These are phyloP conservation scores for Palythoa caribaeorum DNA, from an alignment of 92 coral and sea anemone species.

Conservation along the genomic window DNA sequence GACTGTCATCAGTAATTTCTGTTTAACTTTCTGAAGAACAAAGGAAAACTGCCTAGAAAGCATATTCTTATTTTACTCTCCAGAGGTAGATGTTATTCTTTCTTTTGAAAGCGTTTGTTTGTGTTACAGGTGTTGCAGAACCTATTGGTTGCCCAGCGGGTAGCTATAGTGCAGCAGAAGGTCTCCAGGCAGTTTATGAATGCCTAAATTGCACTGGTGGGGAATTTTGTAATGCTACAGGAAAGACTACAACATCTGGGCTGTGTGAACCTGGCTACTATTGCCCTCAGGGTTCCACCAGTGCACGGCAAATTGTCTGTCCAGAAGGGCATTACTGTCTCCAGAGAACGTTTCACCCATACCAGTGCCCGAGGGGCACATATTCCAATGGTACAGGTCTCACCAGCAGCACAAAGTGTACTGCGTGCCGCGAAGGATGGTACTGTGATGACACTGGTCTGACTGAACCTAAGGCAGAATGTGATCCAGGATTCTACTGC, in stretches of 20 bases:
- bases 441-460: conserved; percentile 91
- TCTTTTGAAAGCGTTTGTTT: background rate
- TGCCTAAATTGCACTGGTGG: conserved; percentile 97
- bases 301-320: conserved; percentile 72
- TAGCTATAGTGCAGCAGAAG: conserved; percentile 72
- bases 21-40: too few species aligned
- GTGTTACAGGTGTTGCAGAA: conserved; percentile 77
- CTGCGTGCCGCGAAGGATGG: conserved; percentile 81
- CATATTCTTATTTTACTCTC: background rate
- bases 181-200: conserved; percentile 73
- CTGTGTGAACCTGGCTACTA: conserved; percentile 87
- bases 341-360: conserved; percentile 80
- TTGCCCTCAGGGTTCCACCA: conserved; percentile 85
- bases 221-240: conserved; percentile 90
- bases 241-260: conserved; percentile 88
- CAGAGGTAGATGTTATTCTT: background rate
- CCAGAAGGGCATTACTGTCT: conserved; percentile 87
- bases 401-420: conserved; percentile 74
- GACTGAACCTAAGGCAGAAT: conserved; percentile 77
- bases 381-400: conserved; percentile 84
- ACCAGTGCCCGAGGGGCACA: conserved; percentile 87
- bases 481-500: conserved; percentile 87
- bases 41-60: too few species aligned
- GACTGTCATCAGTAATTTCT: too few species aligned
- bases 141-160: conserved; percentile 92